Percentiles rank a stretch among this genome's conserved stretches.
phyloP scores from a whole-genome alignment of 1,140 invertebrate species.

The Frieseomelitta varia region DNA sequence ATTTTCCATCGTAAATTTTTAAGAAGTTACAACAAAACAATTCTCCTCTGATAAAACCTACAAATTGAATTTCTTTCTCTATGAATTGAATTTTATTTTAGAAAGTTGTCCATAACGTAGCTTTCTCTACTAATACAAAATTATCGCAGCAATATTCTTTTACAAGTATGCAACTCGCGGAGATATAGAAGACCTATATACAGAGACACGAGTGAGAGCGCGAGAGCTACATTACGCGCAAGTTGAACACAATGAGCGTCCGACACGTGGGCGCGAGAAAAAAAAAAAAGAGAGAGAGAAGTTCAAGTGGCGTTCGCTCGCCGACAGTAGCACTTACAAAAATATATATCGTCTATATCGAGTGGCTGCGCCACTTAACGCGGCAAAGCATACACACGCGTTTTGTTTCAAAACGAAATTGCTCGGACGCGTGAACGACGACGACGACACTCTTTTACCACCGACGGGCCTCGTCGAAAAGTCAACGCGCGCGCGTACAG shows the following conservation, averaged over 20 bases:
- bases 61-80: no score
- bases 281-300: no score
- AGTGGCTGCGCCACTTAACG: neutral
- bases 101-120: no score
- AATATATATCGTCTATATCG: constrained; percentile 11
- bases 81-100: no score
- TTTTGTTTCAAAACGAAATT: constrained; percentile 11
- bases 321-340: constrained; percentile 4
- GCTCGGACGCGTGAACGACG: constrained; percentile 10
- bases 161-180: no score
- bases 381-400: constrained; percentile 24
- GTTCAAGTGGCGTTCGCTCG: neutral
- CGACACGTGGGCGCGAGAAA: neutral
- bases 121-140: no score
- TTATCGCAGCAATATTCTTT: no score
- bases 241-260: neutral
- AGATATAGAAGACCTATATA: neutral
- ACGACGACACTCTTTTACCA: neutral
- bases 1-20: no score
- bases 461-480: neutral
- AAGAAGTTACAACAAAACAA: no score
- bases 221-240: neutral
- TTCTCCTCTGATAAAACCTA: no score
- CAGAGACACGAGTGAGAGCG: no score
- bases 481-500: neutral